phyloP scores from a whole-genome alignment of 2,888 invertebrate genomes.

The Trichogramma evanescens region DNA sequence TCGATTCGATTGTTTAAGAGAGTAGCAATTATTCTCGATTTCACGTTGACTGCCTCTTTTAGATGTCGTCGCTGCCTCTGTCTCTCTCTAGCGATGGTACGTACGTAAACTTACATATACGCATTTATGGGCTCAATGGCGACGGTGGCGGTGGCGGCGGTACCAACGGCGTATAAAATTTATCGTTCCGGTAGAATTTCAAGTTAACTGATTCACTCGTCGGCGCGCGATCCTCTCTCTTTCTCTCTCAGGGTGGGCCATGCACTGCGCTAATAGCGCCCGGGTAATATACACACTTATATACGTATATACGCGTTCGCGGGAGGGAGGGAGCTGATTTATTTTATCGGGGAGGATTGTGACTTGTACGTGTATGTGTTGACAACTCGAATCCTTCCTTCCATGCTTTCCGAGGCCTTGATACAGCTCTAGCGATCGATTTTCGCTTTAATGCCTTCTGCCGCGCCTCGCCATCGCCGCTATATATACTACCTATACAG shows the following conservation, averaged over 20 bases:
- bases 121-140: constrained; percentile 6
- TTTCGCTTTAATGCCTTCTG: constrained; percentile 6
- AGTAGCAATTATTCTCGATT: too few species aligned
- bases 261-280: constrained; percentile 31
- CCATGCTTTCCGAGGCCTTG: background rate
- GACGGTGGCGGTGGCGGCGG: too few species aligned
- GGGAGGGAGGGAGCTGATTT: constrained; percentile 36
- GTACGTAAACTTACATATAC: background rate
- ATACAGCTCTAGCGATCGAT: constrained; percentile 12
- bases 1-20: constrained; percentile 42
- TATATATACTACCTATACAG: constrained; percentile 3
- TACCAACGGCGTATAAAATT: constrained; percentile 33
- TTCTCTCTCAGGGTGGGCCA: too few species aligned
- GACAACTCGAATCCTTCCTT: constrained; percentile 21
- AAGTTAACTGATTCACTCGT: constrained; percentile 38
- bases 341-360: constrained; percentile 29
- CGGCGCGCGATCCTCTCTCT: too few species aligned
- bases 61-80: too few species aligned
- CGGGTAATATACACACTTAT: constrained; percentile 13
- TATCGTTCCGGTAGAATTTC: constrained; percentile 40
- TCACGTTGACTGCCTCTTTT: too few species aligned
- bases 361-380: constrained; percentile 18
- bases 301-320: constrained; percentile 1
- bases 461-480: background rate
- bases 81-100: too few species aligned